Evolutionary conservation across 1,140 invertebrate genomes (phyloP).

Genomic region (Schlechtendalia chinensis): DNA sequence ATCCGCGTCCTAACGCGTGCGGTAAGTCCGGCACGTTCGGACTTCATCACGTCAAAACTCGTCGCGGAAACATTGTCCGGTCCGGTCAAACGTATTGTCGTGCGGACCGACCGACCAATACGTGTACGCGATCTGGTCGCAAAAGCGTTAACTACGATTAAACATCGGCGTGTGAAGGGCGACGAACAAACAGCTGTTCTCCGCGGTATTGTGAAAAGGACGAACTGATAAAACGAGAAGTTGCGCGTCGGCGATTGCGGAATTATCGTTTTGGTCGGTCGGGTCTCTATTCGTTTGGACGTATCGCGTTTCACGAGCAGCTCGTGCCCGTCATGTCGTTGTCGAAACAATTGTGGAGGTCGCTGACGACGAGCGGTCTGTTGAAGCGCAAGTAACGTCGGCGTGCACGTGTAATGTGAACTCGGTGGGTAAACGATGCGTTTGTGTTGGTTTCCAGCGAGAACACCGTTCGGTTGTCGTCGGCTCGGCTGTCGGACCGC

Average conservation of each 20-base stretch:
- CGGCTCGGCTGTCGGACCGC: background rate
- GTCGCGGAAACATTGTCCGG: no score
- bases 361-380: background rate
- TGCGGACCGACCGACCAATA: no score
- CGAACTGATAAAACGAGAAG: background rate
- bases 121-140: background rate
- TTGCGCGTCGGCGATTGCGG: background rate
- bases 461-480: background rate
- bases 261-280: background rate
- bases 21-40: no score
- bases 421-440: background rate
- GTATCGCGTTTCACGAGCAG: background rate
- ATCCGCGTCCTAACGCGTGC: no score
- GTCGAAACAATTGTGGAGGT: background rate
- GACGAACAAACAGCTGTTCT: background rate
- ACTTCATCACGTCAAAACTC: no score
- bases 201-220: background rate
- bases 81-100: no score
- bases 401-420: background rate
- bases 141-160: background rate
- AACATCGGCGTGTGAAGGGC: background rate
- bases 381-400: slow-evolving; percentile 8
- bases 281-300: background rate
- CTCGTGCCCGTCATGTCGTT: no score
- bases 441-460: background rate